phyloP scores from a whole-genome alignment of 2,797 vertebrate genomes.

The Argya squamiceps region DNA sequence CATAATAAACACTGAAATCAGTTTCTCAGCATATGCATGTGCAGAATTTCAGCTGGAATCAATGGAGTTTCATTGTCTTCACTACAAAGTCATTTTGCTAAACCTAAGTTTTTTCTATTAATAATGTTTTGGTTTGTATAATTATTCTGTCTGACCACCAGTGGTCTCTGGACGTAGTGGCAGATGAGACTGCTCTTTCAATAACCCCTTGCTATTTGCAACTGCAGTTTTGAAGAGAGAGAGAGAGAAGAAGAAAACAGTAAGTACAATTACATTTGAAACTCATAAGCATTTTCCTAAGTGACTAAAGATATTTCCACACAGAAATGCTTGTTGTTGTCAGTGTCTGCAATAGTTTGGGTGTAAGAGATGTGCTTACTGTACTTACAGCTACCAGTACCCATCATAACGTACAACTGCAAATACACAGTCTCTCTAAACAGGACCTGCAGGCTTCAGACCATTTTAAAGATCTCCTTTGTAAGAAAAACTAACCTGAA shows the following conservation, averaged over 20 bases:
- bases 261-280: neutral
- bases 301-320: neutral
- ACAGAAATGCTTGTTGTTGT: neutral
- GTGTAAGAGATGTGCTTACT: neutral
- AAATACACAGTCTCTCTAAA: neutral
- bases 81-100: neutral
- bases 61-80: neutral
- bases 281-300: neutral
- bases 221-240: neutral
- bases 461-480: neutral
- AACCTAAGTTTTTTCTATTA: neutral
- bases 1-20: neutral
- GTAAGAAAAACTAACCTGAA: neutral
- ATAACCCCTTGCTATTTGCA: neutral
- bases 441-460: neutral
- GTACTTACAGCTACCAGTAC: neutral
- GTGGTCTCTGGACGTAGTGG: neutral
- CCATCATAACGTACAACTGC: rapidly evolving
- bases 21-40: neutral
- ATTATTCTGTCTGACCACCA: neutral
- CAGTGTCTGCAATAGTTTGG: neutral
- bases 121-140: neutral
- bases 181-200: neutral
- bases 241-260: neutral
- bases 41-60: neutral